Evolutionary conservation across 2,113 vertebrate genomes (phyloP).

Genomic region (Ariopsis seemanni): DNA sequence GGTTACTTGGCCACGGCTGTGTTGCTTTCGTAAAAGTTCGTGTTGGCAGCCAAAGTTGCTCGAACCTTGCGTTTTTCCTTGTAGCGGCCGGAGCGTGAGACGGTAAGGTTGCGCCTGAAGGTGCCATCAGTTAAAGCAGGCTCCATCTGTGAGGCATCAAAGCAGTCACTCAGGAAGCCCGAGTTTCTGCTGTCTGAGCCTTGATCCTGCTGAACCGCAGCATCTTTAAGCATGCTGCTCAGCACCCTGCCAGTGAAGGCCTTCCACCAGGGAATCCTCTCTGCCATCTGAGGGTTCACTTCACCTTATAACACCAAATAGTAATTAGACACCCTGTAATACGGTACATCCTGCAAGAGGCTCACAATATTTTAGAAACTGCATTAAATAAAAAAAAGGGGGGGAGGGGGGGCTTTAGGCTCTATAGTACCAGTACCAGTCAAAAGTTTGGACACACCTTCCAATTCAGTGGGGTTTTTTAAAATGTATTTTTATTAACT

Average conservation of each 20-base stretch:
- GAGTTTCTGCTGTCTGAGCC: conserved; percentile 64
- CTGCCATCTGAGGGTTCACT: conserved; percentile 41
- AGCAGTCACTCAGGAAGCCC: conserved; percentile 40
- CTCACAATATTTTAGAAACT: background rate
- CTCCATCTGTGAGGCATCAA: conserved; percentile 59
- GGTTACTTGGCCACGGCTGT: conserved; percentile 51
- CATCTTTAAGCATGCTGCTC: conserved; percentile 61
- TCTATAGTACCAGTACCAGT: no score
- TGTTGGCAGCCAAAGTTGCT: conserved; percentile 71
- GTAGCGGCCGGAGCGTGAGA: conserved; percentile 83
- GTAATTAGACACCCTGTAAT: background rate
- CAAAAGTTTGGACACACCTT: no score
- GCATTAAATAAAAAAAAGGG: no score
- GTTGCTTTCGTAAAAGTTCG: conserved; percentile 70
- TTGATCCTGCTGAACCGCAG: conserved; percentile 44
- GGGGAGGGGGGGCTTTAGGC: no score
- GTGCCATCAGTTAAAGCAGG: conserved; percentile 57
- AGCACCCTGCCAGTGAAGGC: conserved; percentile 74
- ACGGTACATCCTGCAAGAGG: background rate
- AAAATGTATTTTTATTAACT: no score
- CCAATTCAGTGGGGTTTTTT: no score
- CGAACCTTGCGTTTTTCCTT: conserved; percentile 81
- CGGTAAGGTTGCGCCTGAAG: conserved; percentile 75
- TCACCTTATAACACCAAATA: conserved; percentile 18
- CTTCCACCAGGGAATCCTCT: conserved; percentile 76